Percentiles rank a stretch among this genome's conserved stretches.
Conservation (phyloP, 2,113 vertebrate species). For the Plestiodon gilberti region DNA sequence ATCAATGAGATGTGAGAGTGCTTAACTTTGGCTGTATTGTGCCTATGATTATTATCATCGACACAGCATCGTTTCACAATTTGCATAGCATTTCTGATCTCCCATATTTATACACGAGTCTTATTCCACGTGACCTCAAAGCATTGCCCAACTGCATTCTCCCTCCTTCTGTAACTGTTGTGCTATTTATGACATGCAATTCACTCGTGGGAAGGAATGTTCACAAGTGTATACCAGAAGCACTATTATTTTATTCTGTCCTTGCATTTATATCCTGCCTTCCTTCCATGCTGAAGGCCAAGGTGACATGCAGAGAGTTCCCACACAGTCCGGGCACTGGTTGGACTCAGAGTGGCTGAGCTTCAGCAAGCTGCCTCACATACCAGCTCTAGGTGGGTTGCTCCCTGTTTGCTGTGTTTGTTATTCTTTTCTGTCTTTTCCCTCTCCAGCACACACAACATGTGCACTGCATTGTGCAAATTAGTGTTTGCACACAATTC, state of each 20-base stretch:
- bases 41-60: no score
- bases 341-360: no score
- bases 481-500: neutral
- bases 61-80: no score
- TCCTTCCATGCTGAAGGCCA: no score
- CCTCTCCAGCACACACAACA: neutral
- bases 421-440: neutral
- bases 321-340: no score
- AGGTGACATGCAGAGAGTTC: no score
- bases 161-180: neutral
- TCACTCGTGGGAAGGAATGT: neutral
- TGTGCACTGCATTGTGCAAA: neutral
- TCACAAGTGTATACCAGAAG: neutral
- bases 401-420: neutral
- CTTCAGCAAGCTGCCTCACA: no score
- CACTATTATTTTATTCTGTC: neutral
- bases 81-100: no score
- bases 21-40: neutral
- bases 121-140: neutral
- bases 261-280: no score
- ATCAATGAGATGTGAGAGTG: neutral
- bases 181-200: neutral
- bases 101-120: no score
- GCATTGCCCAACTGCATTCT: neutral
- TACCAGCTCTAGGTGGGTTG: no score